These are phyloP conservation scores for Bombus pascuorum DNA, from an alignment of 1,140 invertebrate genomes.

Conservation along the genomic window DNA sequence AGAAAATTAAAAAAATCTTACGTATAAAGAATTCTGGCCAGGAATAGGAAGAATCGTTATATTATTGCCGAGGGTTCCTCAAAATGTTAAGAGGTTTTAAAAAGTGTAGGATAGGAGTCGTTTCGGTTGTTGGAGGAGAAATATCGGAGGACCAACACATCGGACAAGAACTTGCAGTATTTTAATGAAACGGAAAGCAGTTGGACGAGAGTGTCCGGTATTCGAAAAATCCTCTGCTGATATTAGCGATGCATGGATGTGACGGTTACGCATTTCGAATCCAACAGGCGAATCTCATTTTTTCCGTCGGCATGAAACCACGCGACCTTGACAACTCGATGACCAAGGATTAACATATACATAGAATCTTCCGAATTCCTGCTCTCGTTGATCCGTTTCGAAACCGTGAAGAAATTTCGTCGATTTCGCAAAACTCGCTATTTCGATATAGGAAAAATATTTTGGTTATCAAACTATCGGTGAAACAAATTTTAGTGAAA, in stretches of 20 bases:
- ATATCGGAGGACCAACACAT: background rate
- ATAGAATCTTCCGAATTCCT: background rate
- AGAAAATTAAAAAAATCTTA: background rate
- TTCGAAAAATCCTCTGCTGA: constrained; percentile 42
- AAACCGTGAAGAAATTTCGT: too few species aligned
- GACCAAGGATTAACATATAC: constrained; percentile 24
- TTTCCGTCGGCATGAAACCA: constrained; percentile 3
- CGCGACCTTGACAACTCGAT: constrained; percentile 44
- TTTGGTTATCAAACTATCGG: too few species aligned
- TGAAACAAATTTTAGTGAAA: too few species aligned
- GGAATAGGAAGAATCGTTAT: background rate
- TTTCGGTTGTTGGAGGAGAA: background rate
- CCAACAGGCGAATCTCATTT: constrained; percentile 38
- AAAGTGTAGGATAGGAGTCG: background rate
- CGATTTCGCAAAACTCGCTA: background rate
- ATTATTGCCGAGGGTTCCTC: background rate
- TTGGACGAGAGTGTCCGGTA: constrained; percentile 27
- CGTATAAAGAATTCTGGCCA: background rate
- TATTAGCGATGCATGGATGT: constrained; percentile 43
- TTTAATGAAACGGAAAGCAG: constrained; percentile 54
- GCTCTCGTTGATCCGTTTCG: background rate
- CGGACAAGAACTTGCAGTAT: background rate
- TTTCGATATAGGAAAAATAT: background rate
- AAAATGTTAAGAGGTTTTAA: background rate
- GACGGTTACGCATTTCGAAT: constrained; percentile 38